phyloP scores from a whole-genome alignment of 1,140 invertebrate genomes.

The Rhynchophorus ferrugineus region DNA sequence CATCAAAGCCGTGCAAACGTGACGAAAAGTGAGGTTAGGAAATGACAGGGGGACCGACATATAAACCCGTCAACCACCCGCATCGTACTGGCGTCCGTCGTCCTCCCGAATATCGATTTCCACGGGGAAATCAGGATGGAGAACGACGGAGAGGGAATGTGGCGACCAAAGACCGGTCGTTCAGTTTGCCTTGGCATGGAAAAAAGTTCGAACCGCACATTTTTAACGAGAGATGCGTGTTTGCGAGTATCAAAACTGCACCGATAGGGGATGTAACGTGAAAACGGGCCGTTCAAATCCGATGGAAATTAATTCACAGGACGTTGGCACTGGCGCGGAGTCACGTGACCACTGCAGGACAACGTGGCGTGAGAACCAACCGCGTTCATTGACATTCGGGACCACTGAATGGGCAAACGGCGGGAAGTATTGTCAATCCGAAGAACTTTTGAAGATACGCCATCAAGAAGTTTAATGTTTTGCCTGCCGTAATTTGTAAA shows the following conservation, averaged over 20 bases:
- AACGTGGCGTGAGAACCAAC: not conserved
- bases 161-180: not conserved
- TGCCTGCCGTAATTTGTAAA: too few species aligned
- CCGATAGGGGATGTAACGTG: too few species aligned
- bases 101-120: conserved; percentile 19
- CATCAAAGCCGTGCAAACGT: too few species aligned
- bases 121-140: not conserved
- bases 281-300: too few species aligned
- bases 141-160: conserved; percentile 1
- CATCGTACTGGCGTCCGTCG: conserved; percentile 19
- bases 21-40: conserved; percentile 20
- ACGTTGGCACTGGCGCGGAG: not conserved
- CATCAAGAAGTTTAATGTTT: too few species aligned
- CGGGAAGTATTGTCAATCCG: too few species aligned
- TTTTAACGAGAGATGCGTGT: not conserved
- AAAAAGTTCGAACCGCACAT: not conserved
- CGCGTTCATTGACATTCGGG: not conserved
- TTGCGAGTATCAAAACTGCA: not conserved
- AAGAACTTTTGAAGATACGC: too few species aligned
- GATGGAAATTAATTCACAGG: conserved; percentile 2
- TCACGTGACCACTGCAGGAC: conserved; percentile 6
- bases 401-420: not conserved
- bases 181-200: conserved; percentile 4
- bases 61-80: conserved; percentile 12
- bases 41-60: not conserved